phyloP scores from a whole-genome alignment of 2,797 vertebrate species.

The Acrossocheilus wenchowensis region DNA sequence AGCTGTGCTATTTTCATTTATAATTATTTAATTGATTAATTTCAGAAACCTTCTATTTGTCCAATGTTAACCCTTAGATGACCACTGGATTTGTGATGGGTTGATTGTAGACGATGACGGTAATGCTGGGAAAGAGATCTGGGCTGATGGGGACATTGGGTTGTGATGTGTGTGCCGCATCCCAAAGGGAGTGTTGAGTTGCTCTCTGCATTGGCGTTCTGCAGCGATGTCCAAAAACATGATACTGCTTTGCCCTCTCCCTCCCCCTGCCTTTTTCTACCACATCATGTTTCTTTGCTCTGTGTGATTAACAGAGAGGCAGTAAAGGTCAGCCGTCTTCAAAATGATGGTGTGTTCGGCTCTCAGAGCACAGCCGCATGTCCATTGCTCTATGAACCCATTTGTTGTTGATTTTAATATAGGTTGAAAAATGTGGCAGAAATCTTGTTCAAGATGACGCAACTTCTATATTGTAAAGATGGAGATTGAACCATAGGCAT shows the following conservation, averaged over 20 bases:
- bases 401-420: conserved; percentile 34
- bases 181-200: conserved; percentile 75
- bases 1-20: neutral
- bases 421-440: neutral
- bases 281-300: conserved; percentile 28
- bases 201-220: conserved; percentile 63
- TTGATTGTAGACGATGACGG: neutral
- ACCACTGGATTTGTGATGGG: neutral
- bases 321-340: conserved; percentile 34
- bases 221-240: conserved; percentile 68
- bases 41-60: neutral
- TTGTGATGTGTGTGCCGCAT: conserved; percentile 36
- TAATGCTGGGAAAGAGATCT: neutral
- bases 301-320: conserved; percentile 35
- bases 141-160: conserved; percentile 18
- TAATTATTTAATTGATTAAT: neutral
- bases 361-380: neutral
- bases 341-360: conserved; percentile 6
- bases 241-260: conserved; percentile 59
- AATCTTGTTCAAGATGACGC: neutral
- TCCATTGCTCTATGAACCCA: conserved; percentile 5
- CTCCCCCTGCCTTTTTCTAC: neutral
- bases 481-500: neutral
- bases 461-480: neutral
- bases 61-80: neutral